phyloP scores from a whole-genome alignment of 1,140 invertebrate species.

The Hesperophylax magnus region DNA sequence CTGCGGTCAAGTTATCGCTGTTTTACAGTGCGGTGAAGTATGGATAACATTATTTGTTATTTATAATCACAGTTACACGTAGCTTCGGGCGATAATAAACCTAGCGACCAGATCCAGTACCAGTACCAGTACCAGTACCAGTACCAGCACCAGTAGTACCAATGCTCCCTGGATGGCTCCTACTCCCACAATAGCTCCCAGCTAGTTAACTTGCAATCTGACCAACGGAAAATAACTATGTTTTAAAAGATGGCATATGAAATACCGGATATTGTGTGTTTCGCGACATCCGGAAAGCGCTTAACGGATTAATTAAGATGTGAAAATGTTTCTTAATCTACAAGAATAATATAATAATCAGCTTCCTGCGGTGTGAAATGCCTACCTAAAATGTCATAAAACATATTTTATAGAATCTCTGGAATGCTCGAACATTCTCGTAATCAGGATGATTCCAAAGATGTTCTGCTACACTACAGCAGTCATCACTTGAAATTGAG shows the following conservation, averaged over 20 bases:
- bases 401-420: not conserved
- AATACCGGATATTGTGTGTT: conserved; percentile 31
- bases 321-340: conserved; percentile 5
- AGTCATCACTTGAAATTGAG: not conserved
- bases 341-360: not conserved
- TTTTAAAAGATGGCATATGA: conserved; percentile 12
- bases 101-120: not conserved
- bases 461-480: not conserved
- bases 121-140: no score
- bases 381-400: not conserved
- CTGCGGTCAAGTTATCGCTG: conserved; percentile 18
- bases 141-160: no score
- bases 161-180: no score
- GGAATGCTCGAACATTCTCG: not conserved
- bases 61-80: conserved; percentile 27
- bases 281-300: conserved; percentile 21
- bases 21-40: conserved; percentile 21
- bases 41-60: conserved; percentile 34
- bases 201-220: not conserved
- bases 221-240: conserved; percentile 14
- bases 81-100: conserved; percentile 35
- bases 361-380: not conserved
- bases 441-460: not conserved
- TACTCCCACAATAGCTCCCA: not conserved
- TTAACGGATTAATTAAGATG: not conserved